Percentiles rank a stretch among this genome's conserved stretches.
Conservation (phyloP, 2,888 invertebrate species). For the Lissocephala sabroskyi region DNA sequence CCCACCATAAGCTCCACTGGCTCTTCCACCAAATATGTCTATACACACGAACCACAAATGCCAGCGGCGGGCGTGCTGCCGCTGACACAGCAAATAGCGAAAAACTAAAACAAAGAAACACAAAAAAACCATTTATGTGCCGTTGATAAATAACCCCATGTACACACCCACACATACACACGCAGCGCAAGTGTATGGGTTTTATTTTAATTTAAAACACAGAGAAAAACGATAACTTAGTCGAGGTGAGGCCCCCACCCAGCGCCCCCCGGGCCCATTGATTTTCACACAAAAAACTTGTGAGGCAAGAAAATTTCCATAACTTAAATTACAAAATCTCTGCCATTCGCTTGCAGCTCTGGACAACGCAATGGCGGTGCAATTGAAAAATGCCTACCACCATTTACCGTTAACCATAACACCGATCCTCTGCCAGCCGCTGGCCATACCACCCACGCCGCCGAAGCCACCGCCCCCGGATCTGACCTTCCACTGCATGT, state of each 20-base stretch:
- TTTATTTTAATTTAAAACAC: neutral
- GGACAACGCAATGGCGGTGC: constrained; percentile 41
- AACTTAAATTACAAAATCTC: constrained; percentile 21
- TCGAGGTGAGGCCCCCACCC: too few relatives aligned
- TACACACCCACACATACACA: constrained; percentile 21
- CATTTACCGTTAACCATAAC: constrained; percentile 68
- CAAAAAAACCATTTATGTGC: neutral
- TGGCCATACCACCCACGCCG: constrained; percentile 32
- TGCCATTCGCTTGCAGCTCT: too few relatives aligned
- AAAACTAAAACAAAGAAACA: too few relatives aligned
- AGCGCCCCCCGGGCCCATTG: constrained; percentile 14
- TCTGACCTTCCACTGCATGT: constrained; percentile 71
- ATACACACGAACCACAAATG: too few relatives aligned
- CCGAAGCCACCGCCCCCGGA: constrained; percentile 62
- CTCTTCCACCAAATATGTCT: too few relatives aligned
- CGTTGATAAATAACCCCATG: constrained; percentile 32
- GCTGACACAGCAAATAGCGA: too few relatives aligned
- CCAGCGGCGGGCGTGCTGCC: too few relatives aligned
- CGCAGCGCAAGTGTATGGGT: neutral
- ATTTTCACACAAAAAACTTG: constrained; percentile 10
- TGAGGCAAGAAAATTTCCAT: constrained; percentile 1
- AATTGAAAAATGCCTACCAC: constrained; percentile 52
- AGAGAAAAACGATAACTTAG: too few relatives aligned
- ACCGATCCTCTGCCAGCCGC: constrained; percentile 55
- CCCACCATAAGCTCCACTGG: too few relatives aligned